These are phyloP conservation scores for Apodemia hepburni DNA, from an alignment of 2,888 invertebrate genomes.

Conservation along the genomic window DNA sequence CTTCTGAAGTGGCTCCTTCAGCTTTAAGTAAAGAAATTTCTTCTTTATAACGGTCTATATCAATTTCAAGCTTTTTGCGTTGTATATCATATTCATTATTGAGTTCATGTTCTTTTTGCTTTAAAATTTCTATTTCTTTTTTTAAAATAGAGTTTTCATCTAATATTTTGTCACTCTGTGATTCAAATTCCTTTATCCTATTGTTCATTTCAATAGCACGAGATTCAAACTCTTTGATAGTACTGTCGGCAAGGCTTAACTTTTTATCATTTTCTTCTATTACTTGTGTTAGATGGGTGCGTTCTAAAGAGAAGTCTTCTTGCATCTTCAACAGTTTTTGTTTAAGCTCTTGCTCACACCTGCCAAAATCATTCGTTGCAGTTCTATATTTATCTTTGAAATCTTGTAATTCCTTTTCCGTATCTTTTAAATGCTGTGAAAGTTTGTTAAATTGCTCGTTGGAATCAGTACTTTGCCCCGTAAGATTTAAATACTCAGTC, in stretches of 20 bases:
- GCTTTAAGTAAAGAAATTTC: constrained; percentile 65
- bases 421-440: not conserved
- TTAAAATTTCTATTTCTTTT: constrained; percentile 59
- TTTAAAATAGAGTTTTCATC: constrained; percentile 68
- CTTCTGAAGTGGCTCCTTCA: constrained; percentile 64
- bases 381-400: constrained; percentile 10
- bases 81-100: constrained; percentile 53
- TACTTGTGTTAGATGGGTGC: not conserved
- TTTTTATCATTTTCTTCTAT: constrained; percentile 10
- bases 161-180: constrained; percentile 54
- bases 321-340: constrained; percentile 1
- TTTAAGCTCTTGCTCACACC: constrained; percentile 4
- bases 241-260: not conserved
- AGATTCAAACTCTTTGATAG: constrained; percentile 10
- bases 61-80: constrained; percentile 61
- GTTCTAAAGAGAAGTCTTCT: not conserved
- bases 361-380: not conserved
- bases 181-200: constrained; percentile 50
- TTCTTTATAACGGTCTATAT: constrained; percentile 69
- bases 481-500: constrained; percentile 79
- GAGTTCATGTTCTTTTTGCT: constrained; percentile 60
- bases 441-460: constrained; percentile 6
- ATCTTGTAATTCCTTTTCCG: constrained; percentile 1
- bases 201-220: constrained; percentile 46
- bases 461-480: constrained; percentile 80